A percentile compares a stretch with the other conserved stretches of the same genome.
These are phyloP conservation scores for Cecidostiba fungosa DNA, from an alignment of 2,888 invertebrate genomes.

Conservation along the genomic window DNA sequence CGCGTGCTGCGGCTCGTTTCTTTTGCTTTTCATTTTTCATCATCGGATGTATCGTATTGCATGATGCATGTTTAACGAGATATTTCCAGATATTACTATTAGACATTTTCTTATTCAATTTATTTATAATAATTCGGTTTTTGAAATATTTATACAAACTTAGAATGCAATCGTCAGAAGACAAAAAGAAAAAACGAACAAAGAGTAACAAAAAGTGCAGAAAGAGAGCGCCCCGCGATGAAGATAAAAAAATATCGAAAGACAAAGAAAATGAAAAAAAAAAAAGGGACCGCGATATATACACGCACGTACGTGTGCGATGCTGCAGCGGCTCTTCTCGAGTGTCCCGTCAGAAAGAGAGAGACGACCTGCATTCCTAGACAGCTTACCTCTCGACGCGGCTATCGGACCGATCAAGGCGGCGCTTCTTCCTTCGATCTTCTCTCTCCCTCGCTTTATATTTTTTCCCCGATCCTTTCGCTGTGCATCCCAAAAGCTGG, in stretches of 20 bases:
- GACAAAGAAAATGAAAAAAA: conserved; percentile 31
- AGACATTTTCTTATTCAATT: no score
- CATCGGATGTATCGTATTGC: neutral
- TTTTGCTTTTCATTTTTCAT: neutral
- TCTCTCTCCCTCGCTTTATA: conserved; percentile 28
- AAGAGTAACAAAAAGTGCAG: neutral
- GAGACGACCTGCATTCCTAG: conserved; percentile 75
- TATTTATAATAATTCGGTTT: no score
- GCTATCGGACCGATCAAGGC: conserved; percentile 72
- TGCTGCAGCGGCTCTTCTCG: conserved; percentile 53
- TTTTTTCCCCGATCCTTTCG: conserved; percentile 64
- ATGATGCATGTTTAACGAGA: neutral
- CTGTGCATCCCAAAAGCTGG: conserved; percentile 69
- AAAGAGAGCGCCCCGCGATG: neutral
- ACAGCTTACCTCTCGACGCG: conserved; percentile 73
- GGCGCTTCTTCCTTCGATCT: conserved; percentile 51
- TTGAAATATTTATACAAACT: no score
- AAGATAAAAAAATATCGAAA: conserved; percentile 14
- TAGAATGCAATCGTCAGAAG: no score
- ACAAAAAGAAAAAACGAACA: neutral
- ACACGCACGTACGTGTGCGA: neutral
- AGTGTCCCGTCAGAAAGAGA: conserved; percentile 59
- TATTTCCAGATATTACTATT: neutral
- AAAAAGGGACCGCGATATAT: conserved; percentile 1
- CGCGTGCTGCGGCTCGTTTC: conserved; percentile 30